A percentile compares a stretch with the other conserved stretches of the same genome.
phyloP scores from a whole-genome alignment of 2,113 vertebrate species.

The Scatophagus argus region DNA sequence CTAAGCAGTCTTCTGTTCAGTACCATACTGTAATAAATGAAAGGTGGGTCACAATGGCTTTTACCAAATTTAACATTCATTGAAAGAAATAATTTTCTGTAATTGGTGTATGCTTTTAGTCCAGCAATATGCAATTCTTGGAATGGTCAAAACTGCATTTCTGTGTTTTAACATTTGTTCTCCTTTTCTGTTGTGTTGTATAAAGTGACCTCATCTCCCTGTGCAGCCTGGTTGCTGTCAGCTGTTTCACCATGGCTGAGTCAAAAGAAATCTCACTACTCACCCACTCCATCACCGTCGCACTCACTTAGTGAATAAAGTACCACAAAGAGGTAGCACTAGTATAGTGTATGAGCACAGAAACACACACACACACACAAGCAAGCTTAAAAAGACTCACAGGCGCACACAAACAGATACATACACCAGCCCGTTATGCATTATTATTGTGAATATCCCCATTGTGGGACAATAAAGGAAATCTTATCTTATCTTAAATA shows the following conservation, averaged over 20 bases:
- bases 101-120: not conserved
- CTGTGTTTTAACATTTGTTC: constrained; percentile 10
- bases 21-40: not conserved
- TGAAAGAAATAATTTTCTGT: not conserved
- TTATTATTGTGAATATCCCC: too few species aligned
- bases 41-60: not conserved
- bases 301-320: constrained; percentile 30
- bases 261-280: constrained; percentile 22
- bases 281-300: constrained; percentile 20
- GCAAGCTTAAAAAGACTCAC: too few species aligned
- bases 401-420: constrained; percentile 3
- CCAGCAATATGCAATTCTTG: not conserved
- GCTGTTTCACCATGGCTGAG: constrained; percentile 36
- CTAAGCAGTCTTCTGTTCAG: not conserved
- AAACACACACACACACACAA: constrained; percentile 6
- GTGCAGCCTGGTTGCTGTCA: constrained; percentile 11
- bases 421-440: not conserved
- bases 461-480: too few species aligned
- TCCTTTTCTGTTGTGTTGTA: not conserved
- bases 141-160: constrained; percentile 8
- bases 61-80: not conserved
- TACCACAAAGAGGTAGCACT: constrained; percentile 18
- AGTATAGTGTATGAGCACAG: constrained; percentile 1
- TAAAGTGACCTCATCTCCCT: constrained; percentile 34
- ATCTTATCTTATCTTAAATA: too few species aligned